Evolutionary conservation across 1,140 invertebrate genomes (phyloP).

Genomic region (Polypedilum pembai): DNA sequence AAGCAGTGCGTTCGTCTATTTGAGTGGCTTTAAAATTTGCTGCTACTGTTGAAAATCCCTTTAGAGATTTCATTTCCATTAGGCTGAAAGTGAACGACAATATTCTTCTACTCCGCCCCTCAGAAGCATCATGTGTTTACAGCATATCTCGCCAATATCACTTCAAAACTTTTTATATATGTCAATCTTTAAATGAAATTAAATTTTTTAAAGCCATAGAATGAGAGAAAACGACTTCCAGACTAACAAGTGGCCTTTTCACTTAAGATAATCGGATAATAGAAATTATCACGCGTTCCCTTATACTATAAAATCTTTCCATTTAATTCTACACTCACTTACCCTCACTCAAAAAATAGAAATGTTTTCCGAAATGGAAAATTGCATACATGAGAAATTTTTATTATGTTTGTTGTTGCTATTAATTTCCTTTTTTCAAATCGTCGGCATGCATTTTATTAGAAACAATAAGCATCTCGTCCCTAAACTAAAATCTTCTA

Average conservation of each 20-base stretch:
- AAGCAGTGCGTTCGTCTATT: not conserved
- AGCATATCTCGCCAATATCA: not conserved
- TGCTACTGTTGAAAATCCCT: not conserved
- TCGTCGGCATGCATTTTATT: not conserved
- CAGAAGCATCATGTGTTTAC: not conserved
- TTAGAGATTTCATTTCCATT: constrained; percentile 26
- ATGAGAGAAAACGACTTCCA: not conserved
- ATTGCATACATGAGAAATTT: not conserved
- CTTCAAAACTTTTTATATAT: not conserved
- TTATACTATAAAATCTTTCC: not conserved
- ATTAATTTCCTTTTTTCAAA: not conserved
- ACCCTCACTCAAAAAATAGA: not conserved
- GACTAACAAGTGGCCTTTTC: constrained; percentile 26
- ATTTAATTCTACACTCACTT: not conserved
- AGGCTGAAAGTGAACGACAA: constrained; percentile 8
- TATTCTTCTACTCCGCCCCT: constrained; percentile 9
- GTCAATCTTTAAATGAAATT: not conserved
- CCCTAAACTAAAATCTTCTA: too few species aligned
- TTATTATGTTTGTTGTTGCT: not conserved
- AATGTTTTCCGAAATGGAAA: not conserved
- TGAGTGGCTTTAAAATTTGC: constrained; percentile 21
- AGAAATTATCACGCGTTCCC: constrained; percentile 24
- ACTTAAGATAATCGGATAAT: constrained; percentile 28
- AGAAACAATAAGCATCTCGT: too few species aligned
- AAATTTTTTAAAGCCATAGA: not conserved